Evolutionary conservation across 2,888 invertebrate species (phyloP), one percentile per base, ranked within the genome.

Genomic region (Tetheella fluctuosa): DNA sequence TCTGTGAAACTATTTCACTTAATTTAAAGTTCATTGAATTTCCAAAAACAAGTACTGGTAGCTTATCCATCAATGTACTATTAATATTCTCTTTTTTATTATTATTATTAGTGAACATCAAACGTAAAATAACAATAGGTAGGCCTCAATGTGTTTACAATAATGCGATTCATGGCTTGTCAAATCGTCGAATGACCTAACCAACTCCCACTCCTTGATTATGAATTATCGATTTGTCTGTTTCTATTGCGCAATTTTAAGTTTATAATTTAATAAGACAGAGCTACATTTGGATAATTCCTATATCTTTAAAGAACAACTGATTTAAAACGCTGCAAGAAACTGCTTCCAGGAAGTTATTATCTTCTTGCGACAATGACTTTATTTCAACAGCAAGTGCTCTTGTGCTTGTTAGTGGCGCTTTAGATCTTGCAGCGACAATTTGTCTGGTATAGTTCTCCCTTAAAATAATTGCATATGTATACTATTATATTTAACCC

Each of bases 181-280:
- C 68, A 64, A 79, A 76, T 70, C 64, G 70, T 23, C 56, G 71
- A 23, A 83, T 90, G 90, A 90, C 78, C 86, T 89, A 89, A 90
- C 84, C 85, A 69, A 77, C 85, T 73, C 89, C 89, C 81, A 89
- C 90, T 69, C 62, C 63, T 62, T 70, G 34, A 34, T 71, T 67
- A 65, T 58, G 69, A 68, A 64, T 65, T 55, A 37, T 13, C 28
- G 48, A 48, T 48, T 48, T 48, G 20, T 48, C 10, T 20, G 48
- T 48, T 20, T 48, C 48, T 20, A 48, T 48, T 48, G 10, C 48
- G 48, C 7, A 48, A 10, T 48, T 20, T 10, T 1, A 48, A 10
- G 20, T 20, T 20, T 48, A 1, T 10, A 10, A 63, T 64, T 65
- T 58, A 15, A 52, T 52, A 56, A 60, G 52, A 59, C 13, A 34